Evolutionary conservation across 2,888 invertebrate species (phyloP).

Genomic region (Eremobia ochroleuca): DNA sequence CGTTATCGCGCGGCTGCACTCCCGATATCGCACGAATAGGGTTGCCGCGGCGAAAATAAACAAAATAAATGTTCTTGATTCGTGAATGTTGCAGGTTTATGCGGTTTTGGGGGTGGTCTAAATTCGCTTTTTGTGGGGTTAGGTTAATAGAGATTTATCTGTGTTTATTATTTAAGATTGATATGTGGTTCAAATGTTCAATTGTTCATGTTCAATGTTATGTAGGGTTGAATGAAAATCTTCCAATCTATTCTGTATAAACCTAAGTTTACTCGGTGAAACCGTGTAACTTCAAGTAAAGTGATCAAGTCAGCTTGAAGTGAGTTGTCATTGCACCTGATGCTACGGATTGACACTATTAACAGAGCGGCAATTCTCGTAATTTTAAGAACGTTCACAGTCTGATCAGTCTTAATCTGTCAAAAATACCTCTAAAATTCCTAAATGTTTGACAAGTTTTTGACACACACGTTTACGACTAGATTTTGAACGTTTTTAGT

Average conservation of each 20-base stretch:
- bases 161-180: neutral
- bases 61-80: conserved; percentile 62
- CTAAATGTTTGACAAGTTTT: neutral
- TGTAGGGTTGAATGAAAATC: neutral
- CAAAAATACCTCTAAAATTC: too few relatives aligned
- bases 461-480: neutral
- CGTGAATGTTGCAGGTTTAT: conserved; percentile 39
- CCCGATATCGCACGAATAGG: conserved; percentile 64
- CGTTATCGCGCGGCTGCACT: conserved; percentile 67
- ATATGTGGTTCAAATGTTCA: neutral
- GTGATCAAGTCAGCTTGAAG: neutral
- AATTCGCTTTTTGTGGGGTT: conserved; percentile 1
- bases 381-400: too few relatives aligned
- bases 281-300: neutral
- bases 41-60: conserved; percentile 56
- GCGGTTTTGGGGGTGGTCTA: conserved; percentile 24
- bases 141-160: conserved; percentile 6
- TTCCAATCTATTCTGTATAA: neutral
- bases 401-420: too few relatives aligned
- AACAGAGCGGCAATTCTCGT: neutral
- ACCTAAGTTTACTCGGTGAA: too few relatives aligned
- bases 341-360: neutral
- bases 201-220: neutral
- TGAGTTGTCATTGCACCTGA: neutral
- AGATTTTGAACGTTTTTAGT: neutral